phyloP scores from a whole-genome alignment of 1,140 invertebrate genomes.

The Meloidogyne chitwoodi region DNA sequence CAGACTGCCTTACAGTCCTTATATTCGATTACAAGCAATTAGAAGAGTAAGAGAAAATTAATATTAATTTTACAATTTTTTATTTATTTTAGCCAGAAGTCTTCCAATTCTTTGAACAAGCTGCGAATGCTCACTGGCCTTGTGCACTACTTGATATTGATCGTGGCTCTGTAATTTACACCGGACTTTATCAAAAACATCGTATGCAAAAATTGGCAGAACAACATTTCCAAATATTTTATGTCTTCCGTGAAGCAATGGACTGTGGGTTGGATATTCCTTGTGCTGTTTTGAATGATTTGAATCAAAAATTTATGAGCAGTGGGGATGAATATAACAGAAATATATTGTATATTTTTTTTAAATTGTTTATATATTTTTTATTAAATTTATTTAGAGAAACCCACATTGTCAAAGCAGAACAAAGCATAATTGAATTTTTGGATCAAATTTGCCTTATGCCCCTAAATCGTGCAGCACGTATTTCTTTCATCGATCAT shows the following conservation, averaged over 20 bases:
- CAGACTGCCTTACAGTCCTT: conserved; percentile 22
- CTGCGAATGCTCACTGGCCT: conserved; percentile 30
- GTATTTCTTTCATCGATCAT: conserved; percentile 31
- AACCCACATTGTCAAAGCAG: conserved; percentile 16
- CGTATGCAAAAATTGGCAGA: conserved; percentile 10
- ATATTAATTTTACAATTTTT: background rate
- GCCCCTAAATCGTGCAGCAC: conserved; percentile 22
- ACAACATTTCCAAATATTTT: conserved; percentile 25
- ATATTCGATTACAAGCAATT: conserved; percentile 27
- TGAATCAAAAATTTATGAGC: background rate
- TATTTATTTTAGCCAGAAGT: conserved; percentile 23
- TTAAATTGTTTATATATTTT: background rate
- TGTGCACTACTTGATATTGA: conserved; percentile 29
- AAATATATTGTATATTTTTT: background rate
- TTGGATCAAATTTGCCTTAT: conserved; percentile 20
- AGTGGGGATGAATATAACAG: background rate
- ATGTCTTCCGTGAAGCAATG: conserved; percentile 27
- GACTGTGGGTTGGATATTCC: conserved; percentile 5
- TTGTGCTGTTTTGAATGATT: background rate
- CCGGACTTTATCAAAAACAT: conserved; percentile 29
- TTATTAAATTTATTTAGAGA: conserved; percentile 11
- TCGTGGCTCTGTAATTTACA: conserved; percentile 24
- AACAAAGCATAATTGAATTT: conserved; percentile 4
- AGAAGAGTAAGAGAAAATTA: conserved; percentile 24
- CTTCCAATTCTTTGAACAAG: conserved; percentile 11